Evolutionary conservation across 2,888 invertebrate genomes (phyloP).

Genomic region (Carcina quercana): DNA sequence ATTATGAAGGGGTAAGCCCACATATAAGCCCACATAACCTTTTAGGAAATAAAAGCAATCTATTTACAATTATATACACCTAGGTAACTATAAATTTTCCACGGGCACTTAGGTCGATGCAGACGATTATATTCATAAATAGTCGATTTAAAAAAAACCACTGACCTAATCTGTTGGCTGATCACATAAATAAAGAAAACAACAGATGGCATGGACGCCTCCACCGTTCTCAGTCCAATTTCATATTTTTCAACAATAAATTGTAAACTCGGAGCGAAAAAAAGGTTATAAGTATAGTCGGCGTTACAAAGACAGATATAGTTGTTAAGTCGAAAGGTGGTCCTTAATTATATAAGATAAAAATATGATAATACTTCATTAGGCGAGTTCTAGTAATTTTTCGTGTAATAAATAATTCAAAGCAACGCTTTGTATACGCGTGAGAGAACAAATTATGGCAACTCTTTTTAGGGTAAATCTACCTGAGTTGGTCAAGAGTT

Average conservation of each 20-base stretch:
- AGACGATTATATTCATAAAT: constrained; percentile 54
- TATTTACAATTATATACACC: no score
- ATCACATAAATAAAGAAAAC: constrained; percentile 64
- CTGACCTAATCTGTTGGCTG: constrained; percentile 47
- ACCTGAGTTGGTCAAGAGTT: no score
- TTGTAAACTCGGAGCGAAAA: constrained; percentile 46
- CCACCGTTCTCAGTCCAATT: constrained; percentile 49
- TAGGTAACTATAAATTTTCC: neutral
- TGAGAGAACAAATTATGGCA: constrained; percentile 31
- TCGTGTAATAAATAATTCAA: constrained; percentile 44
- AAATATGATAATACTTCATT: constrained; percentile 64
- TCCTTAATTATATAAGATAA: constrained; percentile 63
- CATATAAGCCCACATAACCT: no score
- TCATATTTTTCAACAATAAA: constrained; percentile 60
- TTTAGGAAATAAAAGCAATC: no score
- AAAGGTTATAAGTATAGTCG: constrained; percentile 39
- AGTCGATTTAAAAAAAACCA: constrained; percentile 55
- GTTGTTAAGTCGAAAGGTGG: constrained; percentile 56
- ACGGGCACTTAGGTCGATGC: constrained; percentile 25
- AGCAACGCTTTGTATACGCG: constrained; percentile 32
- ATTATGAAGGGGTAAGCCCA: no score
- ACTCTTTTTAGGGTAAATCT: constrained; percentile 12
- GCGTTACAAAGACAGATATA: constrained; percentile 56
- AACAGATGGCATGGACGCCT: constrained; percentile 51
- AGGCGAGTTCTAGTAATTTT: constrained; percentile 38